Percentiles rank a stretch among this genome's conserved stretches.
These are phyloP conservation scores for Lysandra coridon DNA, from an alignment of 2,888 invertebrate species.

Conservation along the genomic window DNA sequence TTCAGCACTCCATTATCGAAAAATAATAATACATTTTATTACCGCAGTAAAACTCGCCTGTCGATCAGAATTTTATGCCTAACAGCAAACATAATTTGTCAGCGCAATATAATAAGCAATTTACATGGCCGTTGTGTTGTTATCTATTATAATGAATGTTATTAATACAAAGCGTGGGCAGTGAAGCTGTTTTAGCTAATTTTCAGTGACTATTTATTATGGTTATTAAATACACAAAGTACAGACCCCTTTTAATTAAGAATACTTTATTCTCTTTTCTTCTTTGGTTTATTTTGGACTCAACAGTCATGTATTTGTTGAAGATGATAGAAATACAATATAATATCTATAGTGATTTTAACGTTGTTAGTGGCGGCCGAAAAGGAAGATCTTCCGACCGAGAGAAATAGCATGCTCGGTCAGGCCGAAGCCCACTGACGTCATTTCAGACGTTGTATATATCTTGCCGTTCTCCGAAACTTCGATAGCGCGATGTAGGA, in stretches of 20 bases:
- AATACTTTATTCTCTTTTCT: background rate
- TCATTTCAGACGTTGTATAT: no score
- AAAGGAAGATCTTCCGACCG: no score
- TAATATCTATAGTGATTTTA: no score
- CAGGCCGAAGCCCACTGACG: no score
- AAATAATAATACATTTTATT: constrained; percentile 4
- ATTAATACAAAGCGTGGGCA: constrained; percentile 1
- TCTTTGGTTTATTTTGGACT: background rate
- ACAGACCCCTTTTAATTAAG: background rate
- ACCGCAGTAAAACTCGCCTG: background rate
- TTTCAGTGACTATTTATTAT: constrained; percentile 1
- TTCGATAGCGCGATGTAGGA: no score
- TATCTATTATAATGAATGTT: background rate
- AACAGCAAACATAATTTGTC: constrained; percentile 2
- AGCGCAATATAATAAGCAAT: constrained; percentile 19
- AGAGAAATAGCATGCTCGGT: no score
- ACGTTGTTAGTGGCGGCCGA: no score
- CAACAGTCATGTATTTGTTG: background rate
- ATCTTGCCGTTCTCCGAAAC: no score
- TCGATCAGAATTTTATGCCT: constrained; percentile 2
- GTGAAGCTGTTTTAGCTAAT: background rate
- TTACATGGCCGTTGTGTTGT: constrained; percentile 1
- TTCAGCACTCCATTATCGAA: background rate
- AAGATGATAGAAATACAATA: background rate
- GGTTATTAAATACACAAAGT: background rate